Conservation (phyloP, 2,888 invertebrate genomes). For the Brachypalpus laphriformis region DNA sequence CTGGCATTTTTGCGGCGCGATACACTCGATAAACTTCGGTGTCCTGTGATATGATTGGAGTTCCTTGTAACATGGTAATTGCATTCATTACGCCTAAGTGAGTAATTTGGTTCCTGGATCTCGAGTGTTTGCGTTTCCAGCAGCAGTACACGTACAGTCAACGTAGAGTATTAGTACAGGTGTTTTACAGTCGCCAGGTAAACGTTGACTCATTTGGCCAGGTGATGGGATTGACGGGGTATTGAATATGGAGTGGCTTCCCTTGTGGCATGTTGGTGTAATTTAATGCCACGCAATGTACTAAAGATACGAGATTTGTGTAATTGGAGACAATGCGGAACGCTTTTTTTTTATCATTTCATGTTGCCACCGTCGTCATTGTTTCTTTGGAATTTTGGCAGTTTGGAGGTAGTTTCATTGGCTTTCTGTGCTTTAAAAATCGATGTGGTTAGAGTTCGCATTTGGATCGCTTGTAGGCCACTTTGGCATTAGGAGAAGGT, state of each 20-base stretch:
- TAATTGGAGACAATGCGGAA: slow-evolving; percentile 67
- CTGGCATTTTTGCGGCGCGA: slow-evolving; percentile 15
- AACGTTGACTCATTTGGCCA: slow-evolving; percentile 56
- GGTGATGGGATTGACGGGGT: slow-evolving; percentile 45
- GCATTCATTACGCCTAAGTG: slow-evolving; percentile 69
- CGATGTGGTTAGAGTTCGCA: too few relatives aligned
- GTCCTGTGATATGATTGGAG: slow-evolving; percentile 64
- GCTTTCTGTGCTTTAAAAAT: neutral
- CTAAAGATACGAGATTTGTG: slow-evolving; percentile 54
- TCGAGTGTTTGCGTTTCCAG: slow-evolving; percentile 61
- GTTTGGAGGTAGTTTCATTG: neutral
- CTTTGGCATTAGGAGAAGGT: too few relatives aligned
- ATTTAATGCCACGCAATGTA: slow-evolving; percentile 49
- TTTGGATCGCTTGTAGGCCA: too few relatives aligned
- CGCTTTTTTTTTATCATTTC: slow-evolving; percentile 2
- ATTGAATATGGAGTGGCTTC: slow-evolving; percentile 39
- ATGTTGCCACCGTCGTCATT: neutral
- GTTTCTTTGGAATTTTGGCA: neutral
- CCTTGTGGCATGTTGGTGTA: slow-evolving; percentile 60
- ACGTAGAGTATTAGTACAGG: slow-evolving; percentile 37
- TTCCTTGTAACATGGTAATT: slow-evolving; percentile 71
- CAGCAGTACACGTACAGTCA: neutral
- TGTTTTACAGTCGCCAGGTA: slow-evolving; percentile 50
- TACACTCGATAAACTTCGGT: slow-evolving; percentile 31
- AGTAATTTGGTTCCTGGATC: slow-evolving; percentile 73